Percentiles rank a stretch among this genome's conserved stretches.
phyloP scores from a whole-genome alignment of 2,888 invertebrate genomes.

The Nymphalis c-album region DNA sequence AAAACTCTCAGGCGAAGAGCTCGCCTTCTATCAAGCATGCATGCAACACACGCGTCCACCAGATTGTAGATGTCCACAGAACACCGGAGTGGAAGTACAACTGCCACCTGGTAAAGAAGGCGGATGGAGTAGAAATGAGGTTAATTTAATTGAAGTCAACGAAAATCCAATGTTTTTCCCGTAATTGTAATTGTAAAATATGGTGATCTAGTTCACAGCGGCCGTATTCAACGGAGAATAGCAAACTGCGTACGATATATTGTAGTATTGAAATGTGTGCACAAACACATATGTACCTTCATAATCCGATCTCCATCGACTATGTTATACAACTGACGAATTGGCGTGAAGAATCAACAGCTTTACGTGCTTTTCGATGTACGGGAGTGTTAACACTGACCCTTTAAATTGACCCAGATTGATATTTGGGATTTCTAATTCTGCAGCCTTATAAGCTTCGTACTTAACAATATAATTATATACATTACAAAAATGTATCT shows the following conservation, averaged over 20 bases:
- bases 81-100: conserved; percentile 59
- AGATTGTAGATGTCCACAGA: conserved; percentile 71
- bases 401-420: no score
- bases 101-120: conserved; percentile 66
- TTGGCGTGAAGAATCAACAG: background rate
- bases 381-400: no score
- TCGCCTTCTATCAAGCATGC: conserved; percentile 74
- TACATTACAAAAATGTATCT: background rate
- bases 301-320: no score
- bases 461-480: background rate
- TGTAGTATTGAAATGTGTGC: no score
- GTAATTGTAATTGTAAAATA: no score
- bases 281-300: no score
- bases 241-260: no score
- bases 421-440: no score
- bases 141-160: conserved; percentile 32
- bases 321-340: no score
- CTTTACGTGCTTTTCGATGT: background rate
- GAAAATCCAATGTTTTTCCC: background rate
- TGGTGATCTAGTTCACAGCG: no score
- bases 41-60: conserved; percentile 67
- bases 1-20: conserved; percentile 64
- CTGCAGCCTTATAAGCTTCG: no score
- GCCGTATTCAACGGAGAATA: no score
- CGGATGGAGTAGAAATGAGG: conserved; percentile 74